Conservation (phyloP, 2,888 invertebrate genomes). For the Drosophila mayaguana region DNA sequence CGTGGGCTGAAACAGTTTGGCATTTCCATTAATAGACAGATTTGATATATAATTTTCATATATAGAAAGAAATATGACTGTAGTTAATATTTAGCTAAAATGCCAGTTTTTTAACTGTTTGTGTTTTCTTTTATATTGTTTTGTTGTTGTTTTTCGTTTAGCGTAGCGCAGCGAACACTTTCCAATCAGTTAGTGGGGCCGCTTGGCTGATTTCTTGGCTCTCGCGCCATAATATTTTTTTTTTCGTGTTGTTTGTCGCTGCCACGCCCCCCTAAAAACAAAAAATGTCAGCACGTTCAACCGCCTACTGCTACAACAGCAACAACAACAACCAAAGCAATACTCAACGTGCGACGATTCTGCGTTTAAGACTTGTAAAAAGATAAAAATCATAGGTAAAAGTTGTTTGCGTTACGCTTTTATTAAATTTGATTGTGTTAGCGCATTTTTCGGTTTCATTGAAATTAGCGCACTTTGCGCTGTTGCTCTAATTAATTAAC, state of each 20-base stretch:
- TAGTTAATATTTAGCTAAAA: constrained; percentile 19
- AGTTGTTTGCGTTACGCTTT: constrained; percentile 75
- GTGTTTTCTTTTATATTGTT: constrained; percentile 13
- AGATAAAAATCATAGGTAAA: constrained; percentile 73
- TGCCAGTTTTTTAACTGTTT: constrained; percentile 19
- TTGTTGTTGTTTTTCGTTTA: background rate
- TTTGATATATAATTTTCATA: constrained; percentile 11
- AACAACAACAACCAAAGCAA: constrained; percentile 40
- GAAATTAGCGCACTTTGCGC: constrained; percentile 30
- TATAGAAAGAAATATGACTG: constrained; percentile 17
- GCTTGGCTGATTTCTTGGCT: constrained; percentile 55
- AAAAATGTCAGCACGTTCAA: constrained; percentile 60
- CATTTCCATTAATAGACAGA: constrained; percentile 15
- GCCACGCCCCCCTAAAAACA: constrained; percentile 65
- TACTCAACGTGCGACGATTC: constrained; percentile 45
- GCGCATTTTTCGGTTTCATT: constrained; percentile 46
- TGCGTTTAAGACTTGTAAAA: constrained; percentile 43
- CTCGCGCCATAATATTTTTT: constrained; percentile 59
- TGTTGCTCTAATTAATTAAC: constrained; percentile 37
- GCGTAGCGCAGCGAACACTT: constrained; percentile 65
- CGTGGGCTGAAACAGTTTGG: constrained; percentile 40
- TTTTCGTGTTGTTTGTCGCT: constrained; percentile 26
- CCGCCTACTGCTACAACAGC: constrained; percentile 30
- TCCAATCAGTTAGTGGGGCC: constrained; percentile 61
- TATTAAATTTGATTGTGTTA: constrained; percentile 34